Percentiles rank a stretch among this genome's conserved stretches.
Conservation (phyloP, 2,888 invertebrate species). For the Ctena decussata region DNA sequence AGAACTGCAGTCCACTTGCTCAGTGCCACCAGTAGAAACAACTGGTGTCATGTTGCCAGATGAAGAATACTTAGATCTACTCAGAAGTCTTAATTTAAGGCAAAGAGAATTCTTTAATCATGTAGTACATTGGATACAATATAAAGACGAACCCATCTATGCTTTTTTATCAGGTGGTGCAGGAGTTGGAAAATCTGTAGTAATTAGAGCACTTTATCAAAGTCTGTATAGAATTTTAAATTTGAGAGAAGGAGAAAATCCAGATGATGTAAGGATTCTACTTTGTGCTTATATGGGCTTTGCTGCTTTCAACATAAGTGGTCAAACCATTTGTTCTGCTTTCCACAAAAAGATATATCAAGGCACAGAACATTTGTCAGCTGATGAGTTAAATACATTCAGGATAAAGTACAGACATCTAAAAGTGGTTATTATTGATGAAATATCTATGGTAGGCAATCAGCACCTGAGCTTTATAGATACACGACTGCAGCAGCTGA, state of each 20-base stretch:
- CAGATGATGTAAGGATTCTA: conserved; percentile 9
- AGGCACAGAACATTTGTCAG: background rate
- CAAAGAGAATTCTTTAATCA: no score
- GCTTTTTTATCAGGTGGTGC: no score
- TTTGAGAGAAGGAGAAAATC: conserved; percentile 17
- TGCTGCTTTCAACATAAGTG: background rate
- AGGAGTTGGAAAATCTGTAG: no score
- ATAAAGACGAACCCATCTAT: no score
- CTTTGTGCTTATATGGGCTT: conserved; percentile 6
- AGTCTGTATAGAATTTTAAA: conserved; percentile 5
- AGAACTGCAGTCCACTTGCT: no score
- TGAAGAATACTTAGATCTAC: no score
- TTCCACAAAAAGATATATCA: background rate
- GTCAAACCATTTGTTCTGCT: background rate
- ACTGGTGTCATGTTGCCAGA: no score
- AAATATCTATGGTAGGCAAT: background rate
- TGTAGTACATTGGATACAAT: no score
- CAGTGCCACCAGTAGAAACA: no score
- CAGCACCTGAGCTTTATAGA: background rate
- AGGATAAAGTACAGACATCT: background rate
- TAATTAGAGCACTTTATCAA: conserved; percentile 11
- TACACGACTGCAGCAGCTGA: background rate
- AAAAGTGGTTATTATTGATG: background rate
- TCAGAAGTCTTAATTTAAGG: no score
- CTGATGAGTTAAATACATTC: background rate